Evolutionary conservation across 2,797 vertebrate genomes (phyloP).

Genomic region (Girardinus metallicus): DNA sequence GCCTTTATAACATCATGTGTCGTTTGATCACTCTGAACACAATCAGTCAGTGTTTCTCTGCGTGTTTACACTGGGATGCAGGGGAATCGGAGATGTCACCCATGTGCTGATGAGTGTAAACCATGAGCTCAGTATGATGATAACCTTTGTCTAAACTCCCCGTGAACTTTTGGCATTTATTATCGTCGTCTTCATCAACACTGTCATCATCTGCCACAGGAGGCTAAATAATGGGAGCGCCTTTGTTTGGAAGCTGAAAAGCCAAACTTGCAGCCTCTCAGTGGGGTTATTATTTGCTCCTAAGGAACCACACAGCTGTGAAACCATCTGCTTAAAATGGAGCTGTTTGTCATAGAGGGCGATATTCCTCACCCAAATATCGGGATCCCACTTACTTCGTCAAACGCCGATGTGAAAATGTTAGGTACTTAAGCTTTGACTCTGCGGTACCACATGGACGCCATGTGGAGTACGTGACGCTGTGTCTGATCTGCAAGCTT

Average conservation of each 20-base stretch:
- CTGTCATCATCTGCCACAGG: constrained; percentile 53
- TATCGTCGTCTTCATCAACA: constrained; percentile 61
- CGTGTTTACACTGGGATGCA: constrained; percentile 67
- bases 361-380: background rate
- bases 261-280: constrained; percentile 32
- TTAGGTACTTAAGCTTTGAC: background rate
- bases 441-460: background rate
- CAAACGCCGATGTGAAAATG: background rate
- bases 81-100: constrained; percentile 60
- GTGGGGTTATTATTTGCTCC: constrained; percentile 24
- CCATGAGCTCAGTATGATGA: constrained; percentile 71
- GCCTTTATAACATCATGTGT: constrained; percentile 1
- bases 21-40: constrained; percentile 29
- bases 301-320: background rate
- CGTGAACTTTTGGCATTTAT: constrained; percentile 59
- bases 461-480: background rate
- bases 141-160: constrained; percentile 73
- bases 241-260: constrained; percentile 47
- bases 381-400: background rate
- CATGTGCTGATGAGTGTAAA: constrained; percentile 56
- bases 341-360: background rate
- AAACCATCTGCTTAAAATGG: background rate
- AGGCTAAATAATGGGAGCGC: constrained; percentile 58
- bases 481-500: background rate
- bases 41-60: constrained; percentile 54